Evolutionary conservation across 2,888 invertebrate species (phyloP).

Genomic region (Thysanoteuthis rhombus): DNA sequence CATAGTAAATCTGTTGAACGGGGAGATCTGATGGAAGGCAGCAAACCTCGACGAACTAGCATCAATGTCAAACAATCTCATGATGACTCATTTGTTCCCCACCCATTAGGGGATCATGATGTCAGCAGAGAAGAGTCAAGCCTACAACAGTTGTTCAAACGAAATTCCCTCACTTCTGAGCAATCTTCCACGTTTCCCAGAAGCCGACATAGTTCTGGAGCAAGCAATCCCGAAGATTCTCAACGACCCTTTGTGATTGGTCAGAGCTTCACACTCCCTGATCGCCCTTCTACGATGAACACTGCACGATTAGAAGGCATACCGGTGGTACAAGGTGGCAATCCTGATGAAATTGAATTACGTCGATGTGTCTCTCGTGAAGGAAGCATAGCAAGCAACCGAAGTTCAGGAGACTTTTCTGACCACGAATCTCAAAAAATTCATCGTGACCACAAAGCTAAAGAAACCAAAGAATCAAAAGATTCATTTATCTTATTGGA

Average conservation of each 20-base stretch:
- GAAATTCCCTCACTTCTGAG: not conserved
- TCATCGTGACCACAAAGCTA: constrained; percentile 59
- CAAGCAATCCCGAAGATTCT: not conserved
- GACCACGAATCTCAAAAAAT: constrained; percentile 65
- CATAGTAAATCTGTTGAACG: constrained; percentile 78
- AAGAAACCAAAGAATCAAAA: constrained; percentile 42
- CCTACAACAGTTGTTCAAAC: constrained; percentile 14
- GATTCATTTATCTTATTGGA: constrained; percentile 18
- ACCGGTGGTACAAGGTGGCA: constrained; percentile 53
- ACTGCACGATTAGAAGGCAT: constrained; percentile 61
- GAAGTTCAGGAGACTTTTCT: constrained; percentile 61
- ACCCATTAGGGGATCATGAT: not conserved
- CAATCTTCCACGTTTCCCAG: constrained; percentile 13
- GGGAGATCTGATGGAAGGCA: constrained; percentile 67
- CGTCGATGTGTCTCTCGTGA: constrained; percentile 48
- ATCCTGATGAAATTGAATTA: constrained; percentile 38
- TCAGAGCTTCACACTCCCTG: constrained; percentile 55
- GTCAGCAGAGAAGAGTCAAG: constrained; percentile 25
- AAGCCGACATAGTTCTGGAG: constrained; percentile 16
- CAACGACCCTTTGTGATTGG: not conserved
- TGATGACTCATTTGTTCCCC: not conserved
- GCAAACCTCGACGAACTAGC: constrained; percentile 31
- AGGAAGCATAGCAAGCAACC: constrained; percentile 56
- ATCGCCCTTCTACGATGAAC: constrained; percentile 51
- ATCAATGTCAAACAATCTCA: constrained; percentile 35